phyloP scores from a whole-genome alignment of 2,113 vertebrate species.

The Mirza zaza region DNA sequence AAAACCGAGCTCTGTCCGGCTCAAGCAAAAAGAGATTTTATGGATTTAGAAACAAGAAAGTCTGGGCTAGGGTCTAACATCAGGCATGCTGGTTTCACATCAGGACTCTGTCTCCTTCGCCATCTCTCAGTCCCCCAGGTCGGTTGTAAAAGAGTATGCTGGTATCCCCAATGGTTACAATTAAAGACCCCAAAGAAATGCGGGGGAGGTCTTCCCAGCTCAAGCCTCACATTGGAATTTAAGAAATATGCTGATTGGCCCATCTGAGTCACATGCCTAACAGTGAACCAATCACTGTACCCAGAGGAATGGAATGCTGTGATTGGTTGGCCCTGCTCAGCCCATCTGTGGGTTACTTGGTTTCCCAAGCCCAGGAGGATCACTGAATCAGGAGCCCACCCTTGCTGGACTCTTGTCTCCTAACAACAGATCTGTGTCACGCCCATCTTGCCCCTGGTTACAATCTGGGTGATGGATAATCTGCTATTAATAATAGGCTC shows the following conservation, averaged over 20 bases:
- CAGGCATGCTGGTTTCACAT: background rate
- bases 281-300: background rate
- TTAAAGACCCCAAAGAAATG: background rate
- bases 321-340: background rate
- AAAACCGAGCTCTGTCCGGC: background rate
- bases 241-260: background rate
- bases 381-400: background rate
- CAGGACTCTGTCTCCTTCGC: background rate
- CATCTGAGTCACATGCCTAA: background rate
- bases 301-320: background rate
- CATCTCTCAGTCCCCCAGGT: background rate
- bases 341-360: background rate
- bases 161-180: background rate
- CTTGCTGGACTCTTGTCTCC: background rate
- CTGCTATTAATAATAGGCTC: background rate
- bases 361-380: background rate
- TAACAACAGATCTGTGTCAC: background rate
- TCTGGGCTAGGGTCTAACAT: background rate
- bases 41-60: background rate
- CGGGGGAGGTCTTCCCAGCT: too few species aligned
- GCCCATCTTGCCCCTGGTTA: background rate
- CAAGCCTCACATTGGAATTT: background rate
- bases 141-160: background rate
- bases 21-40: background rate
- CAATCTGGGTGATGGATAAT: background rate